Evolutionary conservation across 2,113 vertebrate genomes (phyloP), one percentile per base, ranked within the genome.

Genomic region (Cyanoramphus novaezelandiae): DNA sequence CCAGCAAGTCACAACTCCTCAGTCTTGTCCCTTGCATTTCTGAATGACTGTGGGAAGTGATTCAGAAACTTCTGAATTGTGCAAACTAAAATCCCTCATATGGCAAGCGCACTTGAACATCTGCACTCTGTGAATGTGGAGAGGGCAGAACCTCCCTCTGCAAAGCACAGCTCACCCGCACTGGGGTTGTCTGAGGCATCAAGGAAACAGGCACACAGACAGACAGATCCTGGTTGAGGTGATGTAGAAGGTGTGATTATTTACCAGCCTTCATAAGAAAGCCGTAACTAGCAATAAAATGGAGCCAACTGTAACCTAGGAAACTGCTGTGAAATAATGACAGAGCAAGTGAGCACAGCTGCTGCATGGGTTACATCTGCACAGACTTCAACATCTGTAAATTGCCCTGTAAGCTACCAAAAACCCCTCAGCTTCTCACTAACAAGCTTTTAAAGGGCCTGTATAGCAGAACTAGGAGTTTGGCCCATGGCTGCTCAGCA

Each of bases 281-380:
- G 21, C 35, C 69, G 19, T 15, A 81, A 67, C 67, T 23, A 62
- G 60, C 43, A 52, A 59, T 63, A 74, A 39, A 62, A 55, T 1
- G 3, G 46, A 91, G 52, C 18, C 31, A 29, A 10, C 29, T 75
- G 86, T 92, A 88, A 75, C 93, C 94, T 60, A 86, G 92, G 91
- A 97, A 93, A 94, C 92, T 31, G 49, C 89, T 81, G 50, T 5
- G 43, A 83, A 92, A 88, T 50, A 90, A 83, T 41, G 53, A 53
- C 63, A 49, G 71, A 77, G 72, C 60, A 70, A 59, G 31, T 4
- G 43, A 93, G 75, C 64, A 37, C 55, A 81, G 60, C 75, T 3
- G 9, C 78, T 33, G 70, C 2, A 5, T 1, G 31, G 62, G 33
- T 77, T 77, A 59, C 59, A 57, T 35, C 80, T 89, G 62, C 72